Percentiles rank a stretch among this genome's conserved stretches.
These are phyloP conservation scores for Tupaia tana DNA, from an alignment of 2,113 vertebrate genomes.

Conservation along the genomic window DNA sequence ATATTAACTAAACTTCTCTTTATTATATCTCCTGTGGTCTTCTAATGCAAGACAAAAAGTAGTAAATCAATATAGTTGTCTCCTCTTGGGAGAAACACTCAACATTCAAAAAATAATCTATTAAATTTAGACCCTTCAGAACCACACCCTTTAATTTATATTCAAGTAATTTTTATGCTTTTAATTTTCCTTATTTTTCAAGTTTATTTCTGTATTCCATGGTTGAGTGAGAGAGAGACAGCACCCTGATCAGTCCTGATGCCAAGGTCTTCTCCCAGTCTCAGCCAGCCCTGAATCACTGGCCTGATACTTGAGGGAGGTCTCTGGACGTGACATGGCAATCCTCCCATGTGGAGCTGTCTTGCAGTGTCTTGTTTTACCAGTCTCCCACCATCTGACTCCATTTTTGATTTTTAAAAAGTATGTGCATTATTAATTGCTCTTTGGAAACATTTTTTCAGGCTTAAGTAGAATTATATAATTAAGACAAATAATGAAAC, in stretches of 20 bases:
- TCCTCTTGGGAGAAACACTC: background rate
- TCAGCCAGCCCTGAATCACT: too few species aligned
- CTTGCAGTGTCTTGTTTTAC: too few species aligned
- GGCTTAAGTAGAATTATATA: background rate
- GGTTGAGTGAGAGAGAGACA: too few species aligned
- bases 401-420: constrained; percentile 36
- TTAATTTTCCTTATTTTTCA: constrained; percentile 1
- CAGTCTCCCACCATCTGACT: too few species aligned
- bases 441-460: constrained; percentile 29
- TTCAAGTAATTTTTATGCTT: constrained; percentile 3
- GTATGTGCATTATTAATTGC: background rate
- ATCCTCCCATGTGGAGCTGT: too few species aligned
- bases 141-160: background rate
- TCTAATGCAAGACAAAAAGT: background rate
- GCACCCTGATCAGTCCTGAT: too few species aligned
- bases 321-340: too few species aligned
- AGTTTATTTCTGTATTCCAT: too few species aligned
- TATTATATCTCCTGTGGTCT: background rate
- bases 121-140: background rate
- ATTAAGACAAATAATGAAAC: background rate
- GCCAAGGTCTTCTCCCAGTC: too few species aligned
- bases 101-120: background rate
- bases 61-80: background rate
- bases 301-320: too few species aligned
- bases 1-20: background rate